Conservation (phyloP, 1,140 invertebrate species). For the Drosophila santomea region DNA sequence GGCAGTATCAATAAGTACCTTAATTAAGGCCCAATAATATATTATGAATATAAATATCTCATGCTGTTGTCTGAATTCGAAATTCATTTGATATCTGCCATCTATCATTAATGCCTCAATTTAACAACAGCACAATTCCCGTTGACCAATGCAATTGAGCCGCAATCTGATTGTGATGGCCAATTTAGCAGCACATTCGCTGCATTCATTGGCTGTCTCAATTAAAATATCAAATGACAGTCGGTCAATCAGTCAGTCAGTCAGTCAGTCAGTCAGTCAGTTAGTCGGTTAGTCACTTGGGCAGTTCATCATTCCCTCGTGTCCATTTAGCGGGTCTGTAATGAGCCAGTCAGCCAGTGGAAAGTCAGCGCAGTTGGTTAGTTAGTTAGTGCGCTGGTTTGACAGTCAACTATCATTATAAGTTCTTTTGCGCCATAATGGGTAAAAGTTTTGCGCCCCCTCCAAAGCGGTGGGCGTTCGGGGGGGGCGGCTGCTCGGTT, state of each 20-base stretch:
- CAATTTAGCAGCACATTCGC: constrained; percentile 46
- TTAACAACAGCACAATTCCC: constrained; percentile 17
- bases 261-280: constrained; percentile 10
- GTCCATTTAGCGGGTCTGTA: constrained; percentile 59
- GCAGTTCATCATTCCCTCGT: constrained; percentile 47
- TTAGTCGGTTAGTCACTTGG: constrained; percentile 29
- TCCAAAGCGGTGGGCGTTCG: constrained; percentile 1
- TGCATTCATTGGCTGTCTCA: constrained; percentile 54
- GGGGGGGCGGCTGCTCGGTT: no score
- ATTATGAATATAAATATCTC: constrained; percentile 12
- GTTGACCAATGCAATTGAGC: constrained; percentile 40
- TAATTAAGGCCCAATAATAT: constrained; percentile 18
- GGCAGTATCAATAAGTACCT: constrained; percentile 1
- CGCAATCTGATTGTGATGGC: constrained; percentile 45
- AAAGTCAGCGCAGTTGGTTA: constrained; percentile 63
- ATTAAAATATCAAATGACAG: constrained; percentile 68
- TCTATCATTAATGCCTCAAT: constrained; percentile 25
- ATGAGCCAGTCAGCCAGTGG: constrained; percentile 53
- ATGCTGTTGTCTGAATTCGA: constrained; percentile 12
- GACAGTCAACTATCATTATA: constrained; percentile 82
- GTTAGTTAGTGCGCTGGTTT: constrained; percentile 63
- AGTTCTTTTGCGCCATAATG: constrained; percentile 77
- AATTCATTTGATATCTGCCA: constrained; percentile 22
- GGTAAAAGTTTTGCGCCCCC: constrained; percentile 60
- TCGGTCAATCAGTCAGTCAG: constrained; percentile 9